Base-by-base conservation (phyloP, 2,797 vertebrate species). In the Ataeniobius toweri region DNA sequence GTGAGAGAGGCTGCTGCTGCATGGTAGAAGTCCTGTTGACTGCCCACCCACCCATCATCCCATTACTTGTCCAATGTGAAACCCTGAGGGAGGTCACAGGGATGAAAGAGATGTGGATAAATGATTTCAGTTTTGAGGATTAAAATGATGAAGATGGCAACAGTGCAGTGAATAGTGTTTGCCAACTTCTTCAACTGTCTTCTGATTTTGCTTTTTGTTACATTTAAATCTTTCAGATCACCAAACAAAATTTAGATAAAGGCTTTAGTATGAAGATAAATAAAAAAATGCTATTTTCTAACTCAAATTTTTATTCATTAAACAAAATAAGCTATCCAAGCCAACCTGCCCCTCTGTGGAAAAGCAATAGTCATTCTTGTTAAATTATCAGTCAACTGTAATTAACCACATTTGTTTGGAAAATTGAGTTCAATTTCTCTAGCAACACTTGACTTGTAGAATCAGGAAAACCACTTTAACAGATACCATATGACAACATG, bases 41-140 rank as follows among this genome's bases (percentile, higher is more conserved):
- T 85, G 83, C 80, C 88, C 93, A 93, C 78, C 65, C 76, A 90
- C 95, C 95, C 95, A 95, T 96, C 96, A 96, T 95, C 94, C 95
- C 88, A 96, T 97, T 96, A 96, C 93, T 83, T 85, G 92, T 88
- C 87, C 84, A 92, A 88, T 83, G 93, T 93, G 91, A 93, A 84
- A 75, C 82, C 81, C 50, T 0, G 2, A 78, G 48, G 36, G 67
- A 70, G 67, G 75, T 74, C 48, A 16, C 39, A 65, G 74, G 82
- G 68, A 74, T 67, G 78, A 74, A 83, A 83, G 65, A 73, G 76
- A 76, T 59, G 74, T 70, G 77, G 81, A 87, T 77, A 65, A 86
- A 88, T 81, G 71, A 80, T 83, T 90, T 76, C 67, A 75, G 81
- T 75, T 75, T 61, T 75, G 58, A 82, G 74, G 72, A 78, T 71